Conservation (phyloP, 1,140 invertebrate genomes). For the Drosophila nikananu region DNA sequence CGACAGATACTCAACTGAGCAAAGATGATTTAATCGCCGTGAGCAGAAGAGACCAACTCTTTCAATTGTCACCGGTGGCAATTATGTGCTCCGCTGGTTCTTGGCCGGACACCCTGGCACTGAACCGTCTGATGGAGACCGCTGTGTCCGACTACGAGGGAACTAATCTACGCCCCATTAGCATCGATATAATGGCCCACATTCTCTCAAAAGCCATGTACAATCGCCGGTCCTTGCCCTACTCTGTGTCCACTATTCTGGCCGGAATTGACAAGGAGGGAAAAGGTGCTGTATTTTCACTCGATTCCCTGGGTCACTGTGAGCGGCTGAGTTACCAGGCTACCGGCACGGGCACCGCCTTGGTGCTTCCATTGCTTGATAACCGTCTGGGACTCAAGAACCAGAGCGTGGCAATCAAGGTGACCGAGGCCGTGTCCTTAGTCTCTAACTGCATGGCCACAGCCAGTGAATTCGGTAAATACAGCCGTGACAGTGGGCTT, state of each 20-base stretch:
- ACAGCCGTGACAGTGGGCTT: constrained; percentile 96
- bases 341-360: constrained; percentile 92
- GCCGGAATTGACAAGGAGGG: constrained; percentile 95
- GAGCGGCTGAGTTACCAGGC: constrained; percentile 93
- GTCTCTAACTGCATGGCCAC: constrained; percentile 96
- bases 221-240: constrained; percentile 98
- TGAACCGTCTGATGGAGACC: constrained; percentile 93
- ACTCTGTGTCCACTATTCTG: constrained; percentile 97
- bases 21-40: constrained; percentile 95
- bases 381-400: constrained; percentile 96
- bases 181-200: constrained; percentile 95
- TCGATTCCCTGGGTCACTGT: constrained; percentile 98
- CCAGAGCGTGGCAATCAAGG: constrained; percentile 90
- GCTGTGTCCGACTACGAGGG: constrained; percentile 97
- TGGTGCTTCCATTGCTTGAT: constrained; percentile 94
- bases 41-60: constrained; percentile 94
- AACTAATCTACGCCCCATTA: constrained; percentile 97
- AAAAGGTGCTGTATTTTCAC: constrained; percentile 96
- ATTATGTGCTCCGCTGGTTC: constrained; percentile 96
- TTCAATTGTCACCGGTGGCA: constrained; percentile 91
- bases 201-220: constrained; percentile 98
- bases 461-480: constrained; percentile 98
- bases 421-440: constrained; percentile 91
- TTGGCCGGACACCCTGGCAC: constrained; percentile 98
- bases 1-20: constrained; percentile 96